Evolutionary conservation across 2,797 vertebrate species (phyloP).

Genomic region (Leptoclinus maculatus): DNA sequence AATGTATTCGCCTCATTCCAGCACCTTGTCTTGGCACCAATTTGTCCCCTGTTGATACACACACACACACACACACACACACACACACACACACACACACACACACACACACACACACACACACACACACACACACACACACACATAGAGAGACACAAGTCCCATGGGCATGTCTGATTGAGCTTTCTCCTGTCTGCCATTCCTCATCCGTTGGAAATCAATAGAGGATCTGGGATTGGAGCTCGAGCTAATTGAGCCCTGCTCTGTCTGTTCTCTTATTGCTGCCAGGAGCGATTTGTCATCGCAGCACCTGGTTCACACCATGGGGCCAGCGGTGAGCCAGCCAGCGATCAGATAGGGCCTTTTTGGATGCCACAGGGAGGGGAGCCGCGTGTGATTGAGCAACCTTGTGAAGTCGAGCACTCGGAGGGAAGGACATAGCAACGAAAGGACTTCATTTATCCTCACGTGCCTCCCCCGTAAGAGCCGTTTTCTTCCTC

Average conservation of each 20-base stretch:
- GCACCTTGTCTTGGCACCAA: constrained; percentile 52
- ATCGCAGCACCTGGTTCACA: constrained; percentile 80
- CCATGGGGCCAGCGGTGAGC: constrained; percentile 59
- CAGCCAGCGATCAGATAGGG: constrained; percentile 65
- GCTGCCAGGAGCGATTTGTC: constrained; percentile 82
- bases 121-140: constrained; percentile 2
- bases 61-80: constrained; percentile 8
- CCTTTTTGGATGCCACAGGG: constrained; percentile 60
- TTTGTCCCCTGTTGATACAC: constrained; percentile 69
- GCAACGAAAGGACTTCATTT: constrained; percentile 42
- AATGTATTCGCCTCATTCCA: constrained; percentile 58
- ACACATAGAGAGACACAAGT: constrained; percentile 41
- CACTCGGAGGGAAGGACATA: constrained; percentile 45
- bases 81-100: constrained; percentile 2
- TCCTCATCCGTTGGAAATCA: constrained; percentile 84
- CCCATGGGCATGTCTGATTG: constrained; percentile 81
- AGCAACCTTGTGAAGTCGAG: constrained; percentile 67
- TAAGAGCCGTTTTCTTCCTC: constrained; percentile 27
- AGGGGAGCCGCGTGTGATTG: constrained; percentile 62
- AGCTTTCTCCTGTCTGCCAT: constrained; percentile 84
- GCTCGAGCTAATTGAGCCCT: constrained; percentile 85
- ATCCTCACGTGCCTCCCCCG: constrained; percentile 44
- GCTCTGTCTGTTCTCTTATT: constrained; percentile 80
- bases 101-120: constrained; percentile 10
- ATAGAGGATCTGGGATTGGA: constrained; percentile 84